A percentile compares a stretch with the other conserved stretches of the same genome.
Evolutionary conservation across 2,888 invertebrate genomes (phyloP).

Genomic region (Rhabditophanes sp.): DNA sequence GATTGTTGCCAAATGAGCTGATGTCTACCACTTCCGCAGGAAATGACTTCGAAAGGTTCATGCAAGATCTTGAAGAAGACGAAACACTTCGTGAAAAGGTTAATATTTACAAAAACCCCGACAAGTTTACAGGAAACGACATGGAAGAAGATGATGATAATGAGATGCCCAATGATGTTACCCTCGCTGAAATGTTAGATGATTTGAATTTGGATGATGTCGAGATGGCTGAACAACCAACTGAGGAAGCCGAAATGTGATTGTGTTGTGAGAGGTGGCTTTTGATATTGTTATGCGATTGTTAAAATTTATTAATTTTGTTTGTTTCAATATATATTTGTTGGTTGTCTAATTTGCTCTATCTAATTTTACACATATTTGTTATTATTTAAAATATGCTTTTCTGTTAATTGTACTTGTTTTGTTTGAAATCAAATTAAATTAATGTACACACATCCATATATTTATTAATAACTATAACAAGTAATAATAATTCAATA

Average conservation of each 20-base stretch:
- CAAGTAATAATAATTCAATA: no score
- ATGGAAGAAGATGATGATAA: conserved; percentile 52
- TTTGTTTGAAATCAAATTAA: no score
- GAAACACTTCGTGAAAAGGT: conserved; percentile 70
- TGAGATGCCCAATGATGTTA: conserved; percentile 56
- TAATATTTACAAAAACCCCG: conserved; percentile 60
- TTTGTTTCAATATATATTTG: conserved; percentile 5
- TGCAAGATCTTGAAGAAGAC: conserved; percentile 93
- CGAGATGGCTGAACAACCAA: conserved; percentile 12
- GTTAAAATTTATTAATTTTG: neutral
- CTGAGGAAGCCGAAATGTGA: neutral
- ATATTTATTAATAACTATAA: no score
- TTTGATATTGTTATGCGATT: neutral
- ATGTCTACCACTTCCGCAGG: no score
- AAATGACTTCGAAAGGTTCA: conserved; percentile 50
- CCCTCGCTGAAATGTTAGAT: conserved; percentile 80
- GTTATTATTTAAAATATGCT: no score
- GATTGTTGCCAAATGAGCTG: conserved; percentile 54
- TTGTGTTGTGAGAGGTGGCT: no score
- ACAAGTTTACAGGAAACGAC: conserved; percentile 9
- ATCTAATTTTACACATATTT: no score
- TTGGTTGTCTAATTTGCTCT: no score
- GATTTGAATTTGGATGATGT: conserved; percentile 64
- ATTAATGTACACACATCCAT: no score
- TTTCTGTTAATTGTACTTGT: no score